A percentile compares a stretch with the other conserved stretches of the same genome.
phyloP scores from a whole-genome alignment of 2,797 vertebrate species.

The Todus mexicanus region DNA sequence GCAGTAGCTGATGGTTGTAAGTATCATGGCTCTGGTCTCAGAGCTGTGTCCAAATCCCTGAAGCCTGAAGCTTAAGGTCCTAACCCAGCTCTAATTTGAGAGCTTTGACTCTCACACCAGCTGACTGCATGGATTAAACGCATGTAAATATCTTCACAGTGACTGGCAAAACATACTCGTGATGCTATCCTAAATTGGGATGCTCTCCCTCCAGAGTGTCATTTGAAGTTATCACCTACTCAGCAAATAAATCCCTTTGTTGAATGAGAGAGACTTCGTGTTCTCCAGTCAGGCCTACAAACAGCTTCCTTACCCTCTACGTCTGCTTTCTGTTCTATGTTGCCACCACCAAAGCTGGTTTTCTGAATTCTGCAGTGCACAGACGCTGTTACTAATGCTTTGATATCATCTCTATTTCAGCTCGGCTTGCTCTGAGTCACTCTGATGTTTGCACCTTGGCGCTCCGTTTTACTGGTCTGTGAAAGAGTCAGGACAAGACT shows the following conservation, averaged over 20 bases:
- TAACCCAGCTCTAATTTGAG: conserved; percentile 62
- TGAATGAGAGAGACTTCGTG: neutral
- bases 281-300: neutral
- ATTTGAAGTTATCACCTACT: conserved; percentile 36
- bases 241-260: neutral
- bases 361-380: rapidly evolving
- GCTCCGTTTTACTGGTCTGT: neutral
- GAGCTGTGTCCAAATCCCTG: conserved; percentile 6
- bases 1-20: neutral
- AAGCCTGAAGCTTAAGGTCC: conserved; percentile 31
- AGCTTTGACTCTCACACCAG: conserved; percentile 58
- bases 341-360: neutral
- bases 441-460: neutral
- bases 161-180: conserved; percentile 13
- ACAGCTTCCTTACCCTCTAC: neutral
- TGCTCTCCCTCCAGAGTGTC: conserved; percentile 8
- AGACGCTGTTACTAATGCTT: neutral
- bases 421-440: conserved; percentile 15
- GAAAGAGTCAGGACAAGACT: neutral
- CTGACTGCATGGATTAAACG: conserved; percentile 58
- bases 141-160: conserved; percentile 48
- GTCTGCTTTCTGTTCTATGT: neutral
- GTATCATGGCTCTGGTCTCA: neutral
- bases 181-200: conserved; percentile 18
- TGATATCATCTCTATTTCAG: neutral